These are phyloP conservation scores for Listronotus oregonensis DNA, from an alignment of 1,140 invertebrate species.

Conservation along the genomic window DNA sequence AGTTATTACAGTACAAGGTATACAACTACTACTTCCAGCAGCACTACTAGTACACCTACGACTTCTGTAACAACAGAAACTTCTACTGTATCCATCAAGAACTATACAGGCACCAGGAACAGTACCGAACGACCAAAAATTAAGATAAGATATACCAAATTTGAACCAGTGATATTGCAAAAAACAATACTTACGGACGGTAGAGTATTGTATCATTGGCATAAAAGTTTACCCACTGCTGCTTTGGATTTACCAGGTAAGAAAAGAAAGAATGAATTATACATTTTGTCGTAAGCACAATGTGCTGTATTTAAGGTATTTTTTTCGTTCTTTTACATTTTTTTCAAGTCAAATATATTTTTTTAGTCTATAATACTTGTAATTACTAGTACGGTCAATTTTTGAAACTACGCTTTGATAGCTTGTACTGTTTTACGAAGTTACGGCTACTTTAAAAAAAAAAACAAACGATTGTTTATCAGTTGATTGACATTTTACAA, in stretches of 20 bases:
- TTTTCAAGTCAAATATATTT: no score
- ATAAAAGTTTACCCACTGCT: conserved; percentile 44
- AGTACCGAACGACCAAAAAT: conserved; percentile 15
- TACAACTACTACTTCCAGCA: conserved; percentile 15
- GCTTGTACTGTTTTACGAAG: no score
- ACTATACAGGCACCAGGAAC: not conserved
- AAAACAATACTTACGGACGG: conserved; percentile 48
- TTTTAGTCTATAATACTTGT: no score
- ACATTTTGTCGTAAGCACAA: no score
- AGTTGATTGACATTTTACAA: no score
- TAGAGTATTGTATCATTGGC: conserved; percentile 47
- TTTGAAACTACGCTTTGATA: no score
- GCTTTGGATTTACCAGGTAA: conserved; percentile 30
- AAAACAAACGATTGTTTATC: no score
- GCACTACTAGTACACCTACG: conserved; percentile 1
- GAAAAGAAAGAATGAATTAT: no score
- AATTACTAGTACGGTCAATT: no score
- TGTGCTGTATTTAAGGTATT: no score
- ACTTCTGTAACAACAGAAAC: conserved; percentile 14
- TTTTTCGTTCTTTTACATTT: no score
- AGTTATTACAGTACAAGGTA: not conserved
- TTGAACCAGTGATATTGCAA: conserved; percentile 49
- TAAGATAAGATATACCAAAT: conserved; percentile 44
- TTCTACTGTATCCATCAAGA: conserved; percentile 15
- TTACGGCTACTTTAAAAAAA: no score